phyloP scores from a whole-genome alignment of 2,797 vertebrate genomes.

The Acomys russatus region DNA sequence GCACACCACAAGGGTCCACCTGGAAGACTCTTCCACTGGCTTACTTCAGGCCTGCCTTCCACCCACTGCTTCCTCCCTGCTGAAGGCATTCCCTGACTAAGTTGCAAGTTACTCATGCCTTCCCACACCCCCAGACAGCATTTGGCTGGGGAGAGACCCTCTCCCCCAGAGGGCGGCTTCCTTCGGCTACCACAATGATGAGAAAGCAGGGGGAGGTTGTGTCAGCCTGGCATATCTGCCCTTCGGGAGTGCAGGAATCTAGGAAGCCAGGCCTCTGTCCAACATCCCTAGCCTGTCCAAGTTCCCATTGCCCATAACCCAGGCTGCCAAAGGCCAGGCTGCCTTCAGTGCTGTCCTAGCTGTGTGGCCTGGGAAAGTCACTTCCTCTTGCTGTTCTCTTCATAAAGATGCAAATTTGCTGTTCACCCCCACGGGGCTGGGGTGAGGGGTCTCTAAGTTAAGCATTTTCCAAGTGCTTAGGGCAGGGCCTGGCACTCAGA shows the following conservation, averaged over 20 bases:
- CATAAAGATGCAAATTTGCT: not conserved
- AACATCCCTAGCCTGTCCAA: not conserved
- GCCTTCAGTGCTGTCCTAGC: not conserved
- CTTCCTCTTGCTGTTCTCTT: constrained; percentile 50
- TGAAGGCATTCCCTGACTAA: constrained; percentile 52
- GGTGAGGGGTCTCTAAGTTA: not conserved
- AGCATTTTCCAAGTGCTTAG: not conserved
- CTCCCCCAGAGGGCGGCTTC: not conserved
- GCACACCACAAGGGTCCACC: not conserved
- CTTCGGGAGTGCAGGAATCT: not conserved
- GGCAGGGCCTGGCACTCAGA: not conserved
- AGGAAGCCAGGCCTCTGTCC: constrained; percentile 11
- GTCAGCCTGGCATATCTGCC: not conserved
- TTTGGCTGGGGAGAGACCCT: constrained; percentile 48
- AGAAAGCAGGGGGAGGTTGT: constrained; percentile 32
- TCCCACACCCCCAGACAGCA: constrained; percentile 67
- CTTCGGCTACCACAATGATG: not conserved
- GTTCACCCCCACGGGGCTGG: not conserved
- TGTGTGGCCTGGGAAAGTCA: constrained; percentile 1
- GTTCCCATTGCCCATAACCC: not conserved
- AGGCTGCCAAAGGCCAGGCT: not conserved
- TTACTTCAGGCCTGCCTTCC: constrained; percentile 55
- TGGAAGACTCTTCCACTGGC: not conserved
- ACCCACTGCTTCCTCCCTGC: constrained; percentile 71
- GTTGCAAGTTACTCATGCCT: constrained; percentile 1